Evolutionary conservation across 2,888 invertebrate species (phyloP), one percentile per base, ranked within the genome.

Genomic region (Conops quadrifasciatus): DNA sequence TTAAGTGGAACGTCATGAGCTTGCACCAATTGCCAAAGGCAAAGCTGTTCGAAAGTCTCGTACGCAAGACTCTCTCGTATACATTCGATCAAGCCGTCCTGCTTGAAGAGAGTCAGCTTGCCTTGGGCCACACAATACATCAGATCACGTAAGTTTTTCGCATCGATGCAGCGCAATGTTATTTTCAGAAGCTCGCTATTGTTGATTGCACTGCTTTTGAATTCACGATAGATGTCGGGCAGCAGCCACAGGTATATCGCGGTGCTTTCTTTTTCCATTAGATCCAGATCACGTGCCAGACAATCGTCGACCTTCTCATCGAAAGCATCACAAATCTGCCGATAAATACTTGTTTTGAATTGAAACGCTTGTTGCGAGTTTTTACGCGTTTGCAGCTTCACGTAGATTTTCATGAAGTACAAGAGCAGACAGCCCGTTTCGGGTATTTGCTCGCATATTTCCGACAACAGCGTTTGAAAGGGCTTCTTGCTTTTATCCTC

Each of bases 41-140:
- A 97, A 84, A 95, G 93, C 86, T 99, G 98, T 85, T 98, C 98
- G 79, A 97, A 95, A 2, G 97, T 97, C 87, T 98, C 98, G 96
- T 98, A 99, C 71, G 91, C 90, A 70, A 98, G 88, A 80, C 96
- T 97, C 58, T 93, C 92, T 73, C 92, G 93, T 78, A 94, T 86
- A 84, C 94, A 89, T 56, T 90, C 88, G 71, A 91, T 90, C 59
- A 94, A 89, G 71, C 92, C 92, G 78, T 94, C 94, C 53, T 81
- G 81, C 82, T 93, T 93, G 78, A 94, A 91, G 90, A 94, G 93
- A 81, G 91, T 91, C 73, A 94, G 86, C 80, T 93, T 94, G 68
- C 95, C 96, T 87, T 96, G 95, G 79, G 97, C 89, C 75, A 97
- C 94, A 82, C 94, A 91, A 85, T 96, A 96, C 74, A 97, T 92